Base-by-base conservation (phyloP, 2,888 invertebrate genomes). In the Eupithecia pulchellata region DNA sequence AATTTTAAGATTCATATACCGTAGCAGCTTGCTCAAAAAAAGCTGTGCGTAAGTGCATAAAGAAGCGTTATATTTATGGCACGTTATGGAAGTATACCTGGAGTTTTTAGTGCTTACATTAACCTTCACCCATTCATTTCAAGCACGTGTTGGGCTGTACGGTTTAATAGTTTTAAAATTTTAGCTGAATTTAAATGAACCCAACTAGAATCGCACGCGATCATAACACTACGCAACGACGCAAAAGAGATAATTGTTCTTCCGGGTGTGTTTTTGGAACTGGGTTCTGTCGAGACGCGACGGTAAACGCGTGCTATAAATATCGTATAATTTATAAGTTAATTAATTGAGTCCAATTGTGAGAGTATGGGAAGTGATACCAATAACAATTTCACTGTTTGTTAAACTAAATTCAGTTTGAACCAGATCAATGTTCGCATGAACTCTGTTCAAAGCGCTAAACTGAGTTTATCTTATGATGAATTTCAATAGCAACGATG, bases 181-280 rank as follows among this genome's bases (percentile, higher is more conserved):
- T 61, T 25, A 25, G 32, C 62, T 63, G 36, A 17, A 47, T 27
- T 34, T n/a, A 6, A 69, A 29, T 47, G 11, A 52, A 3, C 4
- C 11, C 39, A 60, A 66, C 64, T 6, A 55, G 20, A 58, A 29
- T 69, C 42, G 60, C 66, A 52, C 27, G 64, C 60, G 55, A 57
- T 61, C 63, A 42, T 29, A 39, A 13, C 62, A 68, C 63, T 66
- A 29, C 36, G 65, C 55, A 71, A 61, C 75, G 71, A 72, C 76
- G 76, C 75, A 78, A 71, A 74, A 77, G 66, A 72, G 68, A 71
- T 73, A 55, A 71, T 64, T 32, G 70, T 67, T 77, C 75, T 77
- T 79, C 77, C 78, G 79, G 75, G 75, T 75, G 63, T 72, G 63
- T 71, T 77, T 74, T 75, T 75, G 73, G 65, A 29, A 17, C n/a